A percentile compares a stretch with the other conserved stretches of the same genome.
These are phyloP conservation scores for Lymantria dispar DNA, from an alignment of 2,888 invertebrate species.

Conservation along the genomic window DNA sequence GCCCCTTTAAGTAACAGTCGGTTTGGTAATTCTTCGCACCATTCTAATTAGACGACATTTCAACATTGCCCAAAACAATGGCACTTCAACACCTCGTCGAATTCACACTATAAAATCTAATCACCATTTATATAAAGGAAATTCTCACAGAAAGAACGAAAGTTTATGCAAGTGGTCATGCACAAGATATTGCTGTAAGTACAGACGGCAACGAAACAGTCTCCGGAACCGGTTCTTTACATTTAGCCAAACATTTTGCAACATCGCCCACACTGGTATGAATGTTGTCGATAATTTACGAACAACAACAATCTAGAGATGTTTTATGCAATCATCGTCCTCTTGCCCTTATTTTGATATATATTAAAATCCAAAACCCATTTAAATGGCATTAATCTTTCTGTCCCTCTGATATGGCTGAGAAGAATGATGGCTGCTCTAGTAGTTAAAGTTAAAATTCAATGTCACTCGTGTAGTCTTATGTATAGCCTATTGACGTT, in stretches of 20 bases:
- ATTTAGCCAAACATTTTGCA: slow-evolving; percentile 69
- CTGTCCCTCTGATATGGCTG: too few relatives aligned
- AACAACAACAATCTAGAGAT: slow-evolving; percentile 1
- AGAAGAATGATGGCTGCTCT: too few relatives aligned
- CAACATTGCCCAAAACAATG: slow-evolving; percentile 44
- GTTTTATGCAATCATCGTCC: too few relatives aligned
- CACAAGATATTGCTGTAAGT: slow-evolving; percentile 36
- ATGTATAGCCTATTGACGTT: too few relatives aligned
- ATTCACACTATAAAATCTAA: slow-evolving; percentile 45
- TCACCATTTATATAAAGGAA: slow-evolving; percentile 25
- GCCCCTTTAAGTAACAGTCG: not conserved
- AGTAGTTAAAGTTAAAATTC: too few relatives aligned
- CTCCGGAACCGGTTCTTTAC: slow-evolving; percentile 61
- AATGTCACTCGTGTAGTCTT: too few relatives aligned
- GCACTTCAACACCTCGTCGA: slow-evolving; percentile 44
- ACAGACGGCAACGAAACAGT: slow-evolving; percentile 29
- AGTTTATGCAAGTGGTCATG: slow-evolving; percentile 41
- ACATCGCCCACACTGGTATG: slow-evolving; percentile 22
- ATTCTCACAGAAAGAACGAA: slow-evolving; percentile 54
- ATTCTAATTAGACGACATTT: slow-evolving; percentile 42
- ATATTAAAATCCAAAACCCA: too few relatives aligned
- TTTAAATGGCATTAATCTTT: too few relatives aligned
- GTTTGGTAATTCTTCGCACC: slow-evolving; percentile 41
- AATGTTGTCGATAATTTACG: not conserved
- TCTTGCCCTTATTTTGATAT: not conserved